Conservation (phyloP, 2,888 invertebrate genomes). For the Phengaris alcon region DNA sequence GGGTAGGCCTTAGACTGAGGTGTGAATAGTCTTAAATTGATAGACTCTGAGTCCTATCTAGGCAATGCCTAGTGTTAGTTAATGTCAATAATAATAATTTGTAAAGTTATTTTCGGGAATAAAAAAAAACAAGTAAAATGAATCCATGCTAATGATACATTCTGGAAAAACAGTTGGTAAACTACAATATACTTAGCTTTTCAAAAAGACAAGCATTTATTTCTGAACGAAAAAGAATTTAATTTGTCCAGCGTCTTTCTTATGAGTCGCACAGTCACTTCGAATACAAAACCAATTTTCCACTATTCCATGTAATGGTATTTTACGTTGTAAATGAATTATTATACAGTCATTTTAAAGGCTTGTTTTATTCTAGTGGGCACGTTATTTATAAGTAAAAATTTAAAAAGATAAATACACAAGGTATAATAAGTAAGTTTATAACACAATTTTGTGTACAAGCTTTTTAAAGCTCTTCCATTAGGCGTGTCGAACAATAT, state of each 20-base stretch:
- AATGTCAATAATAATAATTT: too few relatives aligned
- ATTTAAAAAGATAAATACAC: neutral
- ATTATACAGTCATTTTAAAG: neutral
- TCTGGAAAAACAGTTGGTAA: too few relatives aligned
- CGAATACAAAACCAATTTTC: neutral
- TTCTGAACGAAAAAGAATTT: neutral
- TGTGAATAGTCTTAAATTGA: too few relatives aligned
- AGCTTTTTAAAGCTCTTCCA: too few relatives aligned
- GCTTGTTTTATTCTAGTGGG: neutral
- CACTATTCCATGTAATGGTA: neutral
- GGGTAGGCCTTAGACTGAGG: too few relatives aligned
- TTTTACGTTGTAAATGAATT: neutral
- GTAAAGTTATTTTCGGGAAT: too few relatives aligned
- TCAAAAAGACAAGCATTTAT: neutral
- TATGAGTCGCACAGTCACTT: neutral
- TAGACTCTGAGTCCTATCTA: too few relatives aligned
- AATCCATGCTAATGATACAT: too few relatives aligned
- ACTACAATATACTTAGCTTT: neutral
- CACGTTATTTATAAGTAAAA: neutral
- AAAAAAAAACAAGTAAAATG: too few relatives aligned
- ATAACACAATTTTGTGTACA: too few relatives aligned
- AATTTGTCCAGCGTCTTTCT: neutral
- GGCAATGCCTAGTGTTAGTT: too few relatives aligned
- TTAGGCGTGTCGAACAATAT: neutral
- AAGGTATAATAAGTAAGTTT: neutral